Evolutionary conservation across 2,113 vertebrate species (phyloP).

Genomic region (Nothobranchius furzeri): DNA sequence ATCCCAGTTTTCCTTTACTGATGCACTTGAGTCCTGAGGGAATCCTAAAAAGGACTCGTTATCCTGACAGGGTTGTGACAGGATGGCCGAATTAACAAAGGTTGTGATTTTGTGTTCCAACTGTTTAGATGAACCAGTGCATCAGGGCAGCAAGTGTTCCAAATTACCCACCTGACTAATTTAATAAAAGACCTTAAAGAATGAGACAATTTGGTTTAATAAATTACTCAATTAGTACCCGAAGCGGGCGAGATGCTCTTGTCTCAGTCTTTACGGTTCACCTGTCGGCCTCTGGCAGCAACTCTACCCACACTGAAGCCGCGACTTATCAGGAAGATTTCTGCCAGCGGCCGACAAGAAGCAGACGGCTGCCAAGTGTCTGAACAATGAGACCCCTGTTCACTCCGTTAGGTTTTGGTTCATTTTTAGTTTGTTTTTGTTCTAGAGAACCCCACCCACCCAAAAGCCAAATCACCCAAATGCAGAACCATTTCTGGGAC

Average conservation of each 20-base stretch:
- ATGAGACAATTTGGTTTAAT: conserved; percentile 64
- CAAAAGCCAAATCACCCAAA: conserved; percentile 47
- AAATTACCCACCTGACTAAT: conserved; percentile 53
- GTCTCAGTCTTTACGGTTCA: conserved; percentile 73
- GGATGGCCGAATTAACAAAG: conserved; percentile 20
- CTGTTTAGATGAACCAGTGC: conserved; percentile 37
- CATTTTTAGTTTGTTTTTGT: neutral
- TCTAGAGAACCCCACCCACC: conserved; percentile 21
- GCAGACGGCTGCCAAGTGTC: conserved; percentile 78
- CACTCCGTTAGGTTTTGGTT: conserved; percentile 39
- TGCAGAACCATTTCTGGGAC: conserved; percentile 25
- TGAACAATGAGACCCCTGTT: conserved; percentile 55
- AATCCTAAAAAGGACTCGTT: conserved; percentile 13
- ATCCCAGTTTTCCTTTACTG: conserved; percentile 49
- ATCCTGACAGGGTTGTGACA: conserved; percentile 2
- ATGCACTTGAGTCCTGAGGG: conserved; percentile 41
- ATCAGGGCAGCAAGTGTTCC: conserved; percentile 74
- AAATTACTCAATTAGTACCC: conserved; percentile 39
- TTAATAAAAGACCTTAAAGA: conserved; percentile 63
- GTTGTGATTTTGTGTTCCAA: neutral
- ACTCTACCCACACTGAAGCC: neutral
- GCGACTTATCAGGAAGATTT: conserved; percentile 10
- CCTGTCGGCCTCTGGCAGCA: conserved; percentile 28
- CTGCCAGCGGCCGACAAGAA: conserved; percentile 32
- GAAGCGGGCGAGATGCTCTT: conserved; percentile 72